These are phyloP conservation scores for Ambastaia sidthimunki DNA, from an alignment of 2,797 vertebrate genomes.

Conservation along the genomic window DNA sequence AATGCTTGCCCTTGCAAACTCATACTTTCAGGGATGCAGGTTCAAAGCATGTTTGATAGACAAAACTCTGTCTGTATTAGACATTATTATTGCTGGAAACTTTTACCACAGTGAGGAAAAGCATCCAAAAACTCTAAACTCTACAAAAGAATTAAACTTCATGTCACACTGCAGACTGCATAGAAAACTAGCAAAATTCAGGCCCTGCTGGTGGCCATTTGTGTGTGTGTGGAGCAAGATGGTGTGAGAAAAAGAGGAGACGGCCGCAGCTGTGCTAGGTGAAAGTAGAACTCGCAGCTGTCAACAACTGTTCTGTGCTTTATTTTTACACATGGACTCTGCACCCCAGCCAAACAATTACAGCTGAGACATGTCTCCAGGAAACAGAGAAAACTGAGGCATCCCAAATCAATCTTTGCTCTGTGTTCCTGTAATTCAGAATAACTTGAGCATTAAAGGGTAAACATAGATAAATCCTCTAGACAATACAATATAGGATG, in stretches of 20 bases:
- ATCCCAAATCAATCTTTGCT: conserved; percentile 30
- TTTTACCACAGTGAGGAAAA: conserved; percentile 6
- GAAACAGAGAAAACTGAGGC: conserved; percentile 35
- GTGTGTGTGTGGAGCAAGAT: neutral
- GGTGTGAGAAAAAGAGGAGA: conserved; percentile 27
- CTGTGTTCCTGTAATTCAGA: conserved; percentile 4
- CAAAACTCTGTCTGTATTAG: neutral
- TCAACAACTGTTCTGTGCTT: conserved; percentile 35
- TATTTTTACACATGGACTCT: conserved; percentile 36
- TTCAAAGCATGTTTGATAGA: neutral
- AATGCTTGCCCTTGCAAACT: too few relatives aligned
- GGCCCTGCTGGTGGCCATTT: neutral
- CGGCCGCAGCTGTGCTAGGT: conserved; percentile 47
- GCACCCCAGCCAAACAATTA: conserved; percentile 10
- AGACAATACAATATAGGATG: neutral
- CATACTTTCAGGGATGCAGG: too few relatives aligned
- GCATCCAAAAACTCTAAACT: neutral
- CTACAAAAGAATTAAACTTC: conserved; percentile 9
- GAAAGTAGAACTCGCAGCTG: conserved; percentile 52
- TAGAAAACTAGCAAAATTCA: too few relatives aligned
- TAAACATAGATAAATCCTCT: neutral
- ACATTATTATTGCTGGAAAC: conserved; percentile 23
- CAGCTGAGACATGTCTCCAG: conserved; percentile 32
- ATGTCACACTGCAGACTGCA: conserved; percentile 3
- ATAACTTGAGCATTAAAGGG: neutral